phyloP scores from a whole-genome alignment of 2,888 invertebrate genomes.

The Galerucella pusilla region DNA sequence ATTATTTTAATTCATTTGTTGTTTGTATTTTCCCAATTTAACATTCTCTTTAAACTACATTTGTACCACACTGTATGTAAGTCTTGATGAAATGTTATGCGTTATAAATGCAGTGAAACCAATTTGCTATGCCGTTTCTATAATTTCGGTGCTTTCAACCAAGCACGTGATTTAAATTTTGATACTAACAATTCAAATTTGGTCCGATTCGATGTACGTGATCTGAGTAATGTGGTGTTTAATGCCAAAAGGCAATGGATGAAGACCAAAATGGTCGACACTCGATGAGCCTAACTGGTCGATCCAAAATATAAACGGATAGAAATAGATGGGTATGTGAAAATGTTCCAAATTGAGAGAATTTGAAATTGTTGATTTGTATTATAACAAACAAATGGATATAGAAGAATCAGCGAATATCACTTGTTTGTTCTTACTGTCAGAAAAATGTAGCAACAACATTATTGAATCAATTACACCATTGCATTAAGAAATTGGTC shows the following conservation, averaged over 20 bases:
- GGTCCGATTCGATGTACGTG: conserved; percentile 48
- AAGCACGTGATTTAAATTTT: conserved; percentile 48
- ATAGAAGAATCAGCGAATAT: too few species aligned
- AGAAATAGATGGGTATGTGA: neutral
- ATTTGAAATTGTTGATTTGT: too few species aligned
- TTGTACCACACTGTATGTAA: conserved; percentile 8
- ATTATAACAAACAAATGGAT: too few species aligned
- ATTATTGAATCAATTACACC: too few species aligned
- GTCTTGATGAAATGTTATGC: conserved; percentile 18
- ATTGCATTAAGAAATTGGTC: too few species aligned
- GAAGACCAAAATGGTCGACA: conserved; percentile 4
- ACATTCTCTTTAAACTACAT: neutral
- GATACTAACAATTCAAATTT: conserved; percentile 48
- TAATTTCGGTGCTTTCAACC: conserved; percentile 43
- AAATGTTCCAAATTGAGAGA: too few species aligned
- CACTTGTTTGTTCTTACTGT: too few species aligned
- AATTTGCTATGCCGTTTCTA: conserved; percentile 48
- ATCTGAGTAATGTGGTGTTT: conserved; percentile 39
- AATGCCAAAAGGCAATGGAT: conserved; percentile 26
- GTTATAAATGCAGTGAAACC: conserved; percentile 39
- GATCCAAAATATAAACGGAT: neutral
- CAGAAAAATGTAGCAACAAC: too few species aligned
- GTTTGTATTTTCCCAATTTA: conserved; percentile 14
- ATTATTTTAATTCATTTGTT: too few species aligned
- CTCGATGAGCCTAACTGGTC: conserved; percentile 2